A percentile compares a stretch with the other conserved stretches of the same genome.
Conservation (phyloP, 2,888 invertebrate genomes). For the Pterostichus niger region DNA sequence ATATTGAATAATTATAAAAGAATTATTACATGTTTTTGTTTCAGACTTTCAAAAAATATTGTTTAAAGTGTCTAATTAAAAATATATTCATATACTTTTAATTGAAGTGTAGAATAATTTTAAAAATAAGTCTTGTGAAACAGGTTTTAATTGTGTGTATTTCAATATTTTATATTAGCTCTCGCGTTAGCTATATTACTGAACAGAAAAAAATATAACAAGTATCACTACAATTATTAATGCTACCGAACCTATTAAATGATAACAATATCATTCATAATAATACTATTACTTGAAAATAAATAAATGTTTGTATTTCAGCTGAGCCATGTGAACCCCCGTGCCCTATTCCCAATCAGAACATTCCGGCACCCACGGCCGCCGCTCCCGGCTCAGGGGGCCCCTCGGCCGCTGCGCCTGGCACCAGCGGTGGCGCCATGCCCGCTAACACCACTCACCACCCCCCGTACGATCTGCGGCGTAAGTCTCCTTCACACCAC, state of each 20-base stretch:
- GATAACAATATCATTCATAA: no score
- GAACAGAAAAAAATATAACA: constrained; percentile 62
- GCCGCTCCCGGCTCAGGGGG: constrained; percentile 72
- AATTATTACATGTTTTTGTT: no score
- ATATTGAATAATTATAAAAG: no score
- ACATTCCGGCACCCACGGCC: constrained; percentile 78
- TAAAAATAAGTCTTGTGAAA: constrained; percentile 13
- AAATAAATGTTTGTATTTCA: constrained; percentile 74
- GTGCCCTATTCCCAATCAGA: constrained; percentile 82
- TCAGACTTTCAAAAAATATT: background rate
- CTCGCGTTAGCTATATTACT: constrained; percentile 67
- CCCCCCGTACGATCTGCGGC: constrained; percentile 93
- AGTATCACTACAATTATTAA: no score
- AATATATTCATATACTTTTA: constrained; percentile 24
- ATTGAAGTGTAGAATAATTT: background rate
- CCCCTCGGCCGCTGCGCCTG: constrained; percentile 71
- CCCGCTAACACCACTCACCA: constrained; percentile 81
- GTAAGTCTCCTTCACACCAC: constrained; percentile 88
- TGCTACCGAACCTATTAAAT: no score
- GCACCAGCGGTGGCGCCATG: constrained; percentile 79
- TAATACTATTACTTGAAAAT: background rate
- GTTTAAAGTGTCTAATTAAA: constrained; percentile 20
- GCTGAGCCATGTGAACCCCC: constrained; percentile 91
- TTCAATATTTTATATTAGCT: background rate
- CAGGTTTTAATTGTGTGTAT: no score